A percentile compares a stretch with the other conserved stretches of the same genome.
These are phyloP conservation scores for Drosophila anceps DNA, from an alignment of 2,888 invertebrate genomes.

Conservation along the genomic window DNA sequence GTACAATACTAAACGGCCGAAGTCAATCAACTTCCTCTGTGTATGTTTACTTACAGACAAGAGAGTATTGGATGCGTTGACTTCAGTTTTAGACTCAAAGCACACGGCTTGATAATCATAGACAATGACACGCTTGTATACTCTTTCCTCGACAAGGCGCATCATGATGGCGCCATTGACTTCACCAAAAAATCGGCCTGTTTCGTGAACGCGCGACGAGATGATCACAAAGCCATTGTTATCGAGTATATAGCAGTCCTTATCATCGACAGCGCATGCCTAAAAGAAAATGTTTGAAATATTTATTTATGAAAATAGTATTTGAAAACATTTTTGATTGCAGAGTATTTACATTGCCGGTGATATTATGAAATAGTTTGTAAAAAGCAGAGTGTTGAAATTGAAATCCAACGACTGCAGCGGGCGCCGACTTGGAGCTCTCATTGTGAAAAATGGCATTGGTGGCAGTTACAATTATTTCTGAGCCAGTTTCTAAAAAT, in stretches of 20 bases:
- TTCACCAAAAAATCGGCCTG: slow-evolving; percentile 95
- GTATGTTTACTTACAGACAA: slow-evolving; percentile 87
- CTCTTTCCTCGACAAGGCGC: slow-evolving; percentile 89
- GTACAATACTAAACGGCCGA: background rate
- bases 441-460: slow-evolving; percentile 92
- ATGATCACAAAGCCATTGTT: slow-evolving; percentile 95
- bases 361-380: slow-evolving; percentile 92
- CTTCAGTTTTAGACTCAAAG: slow-evolving; percentile 89
- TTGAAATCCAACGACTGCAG: slow-evolving; percentile 91
- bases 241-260: slow-evolving; percentile 94
- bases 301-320: background rate
- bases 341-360: slow-evolving; percentile 87
- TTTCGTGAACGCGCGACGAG: slow-evolving; percentile 90
- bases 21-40: background rate
- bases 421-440: slow-evolving; percentile 88
- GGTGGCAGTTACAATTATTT: slow-evolving; percentile 93
- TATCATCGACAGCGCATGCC: slow-evolving; percentile 88
- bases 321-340: background rate
- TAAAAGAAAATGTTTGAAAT: slow-evolving; percentile 26
- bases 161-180: slow-evolving; percentile 92
- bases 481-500: slow-evolving; percentile 83
- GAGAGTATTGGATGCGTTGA: slow-evolving; percentile 88
- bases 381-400: slow-evolving; percentile 92
- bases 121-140: slow-evolving; percentile 91
- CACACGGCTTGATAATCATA: slow-evolving; percentile 97